Percentiles rank a stretch among this genome's conserved stretches.
Conservation (phyloP, 2,888 invertebrate species). For the Sericinus montela region DNA sequence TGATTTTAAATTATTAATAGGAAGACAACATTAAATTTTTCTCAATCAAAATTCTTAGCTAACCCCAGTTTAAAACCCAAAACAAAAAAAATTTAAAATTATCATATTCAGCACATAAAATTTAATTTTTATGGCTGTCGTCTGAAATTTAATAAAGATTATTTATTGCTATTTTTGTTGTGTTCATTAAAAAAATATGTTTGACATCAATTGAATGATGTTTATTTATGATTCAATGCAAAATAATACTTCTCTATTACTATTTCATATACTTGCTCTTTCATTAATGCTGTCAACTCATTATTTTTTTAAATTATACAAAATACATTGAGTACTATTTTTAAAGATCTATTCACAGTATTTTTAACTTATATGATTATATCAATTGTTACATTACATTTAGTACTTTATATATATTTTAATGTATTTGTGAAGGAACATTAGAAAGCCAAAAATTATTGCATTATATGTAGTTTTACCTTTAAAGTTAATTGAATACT, state of each 20-base stretch:
- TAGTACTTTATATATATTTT: background rate
- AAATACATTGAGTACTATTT: background rate
- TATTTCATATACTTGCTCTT: background rate
- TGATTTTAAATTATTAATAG: slow-evolving; percentile 16
- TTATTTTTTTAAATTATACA: background rate
- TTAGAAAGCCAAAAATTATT: background rate
- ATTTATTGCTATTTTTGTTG: background rate
- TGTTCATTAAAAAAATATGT: background rate
- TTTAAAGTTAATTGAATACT: background rate
- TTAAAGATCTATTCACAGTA: background rate
- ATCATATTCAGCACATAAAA: too few relatives aligned
- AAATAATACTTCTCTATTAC: background rate
- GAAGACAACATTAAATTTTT: slow-evolving; percentile 31
- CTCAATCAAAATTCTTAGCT: background rate
- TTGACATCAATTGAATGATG: background rate
- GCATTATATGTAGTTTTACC: background rate
- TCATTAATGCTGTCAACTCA: background rate
- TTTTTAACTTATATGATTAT: background rate
- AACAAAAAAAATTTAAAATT: background rate
- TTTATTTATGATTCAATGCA: background rate
- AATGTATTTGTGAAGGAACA: slow-evolving; percentile 3
- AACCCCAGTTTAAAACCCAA: slow-evolving; percentile 2
- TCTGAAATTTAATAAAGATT: background rate
- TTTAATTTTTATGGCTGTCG: too few relatives aligned
- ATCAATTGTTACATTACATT: background rate